Conservation (phyloP, 2,888 invertebrate species). For the Hirtodrosophila confusa region DNA sequence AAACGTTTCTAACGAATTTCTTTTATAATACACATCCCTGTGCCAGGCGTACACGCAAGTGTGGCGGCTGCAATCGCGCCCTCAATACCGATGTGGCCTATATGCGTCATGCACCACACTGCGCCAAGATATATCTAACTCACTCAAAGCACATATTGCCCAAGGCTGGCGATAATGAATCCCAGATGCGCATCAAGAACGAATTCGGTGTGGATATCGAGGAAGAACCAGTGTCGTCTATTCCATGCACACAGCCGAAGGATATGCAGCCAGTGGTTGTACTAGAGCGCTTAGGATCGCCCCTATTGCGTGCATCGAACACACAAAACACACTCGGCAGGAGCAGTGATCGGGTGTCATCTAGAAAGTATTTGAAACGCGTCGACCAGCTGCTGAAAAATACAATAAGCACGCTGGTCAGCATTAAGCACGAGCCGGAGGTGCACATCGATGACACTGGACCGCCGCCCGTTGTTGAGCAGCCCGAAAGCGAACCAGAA, state of each 20-base stretch:
- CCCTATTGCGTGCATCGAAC: slow-evolving; percentile 59
- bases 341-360: slow-evolving; percentile 75
- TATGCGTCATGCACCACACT: slow-evolving; percentile 78
- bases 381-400: slow-evolving; percentile 81
- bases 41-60: slow-evolving; percentile 78
- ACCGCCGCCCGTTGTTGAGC: slow-evolving; percentile 23
- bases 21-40: slow-evolving; percentile 83
- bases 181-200: slow-evolving; percentile 76
- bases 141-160: slow-evolving; percentile 78
- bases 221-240: slow-evolving; percentile 21
- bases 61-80: slow-evolving; percentile 81
- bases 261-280: slow-evolving; percentile 77
- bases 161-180: slow-evolving; percentile 63
- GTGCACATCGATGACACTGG: slow-evolving; percentile 68
- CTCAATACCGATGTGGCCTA: slow-evolving; percentile 73
- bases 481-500: slow-evolving; percentile 40
- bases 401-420: slow-evolving; percentile 81
- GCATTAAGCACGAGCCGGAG: slow-evolving; percentile 83
- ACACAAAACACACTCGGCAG: slow-evolving; percentile 31
- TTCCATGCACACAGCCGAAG: slow-evolving; percentile 22
- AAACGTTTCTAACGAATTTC: slow-evolving; percentile 81
- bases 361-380: slow-evolving; percentile 80
- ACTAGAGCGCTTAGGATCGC: slow-evolving; percentile 76
- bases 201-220: slow-evolving; percentile 74
- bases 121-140: slow-evolving; percentile 73